Base-by-base conservation (phyloP, 2,797 vertebrate species). In the Micromesistius poutassou region DNA sequence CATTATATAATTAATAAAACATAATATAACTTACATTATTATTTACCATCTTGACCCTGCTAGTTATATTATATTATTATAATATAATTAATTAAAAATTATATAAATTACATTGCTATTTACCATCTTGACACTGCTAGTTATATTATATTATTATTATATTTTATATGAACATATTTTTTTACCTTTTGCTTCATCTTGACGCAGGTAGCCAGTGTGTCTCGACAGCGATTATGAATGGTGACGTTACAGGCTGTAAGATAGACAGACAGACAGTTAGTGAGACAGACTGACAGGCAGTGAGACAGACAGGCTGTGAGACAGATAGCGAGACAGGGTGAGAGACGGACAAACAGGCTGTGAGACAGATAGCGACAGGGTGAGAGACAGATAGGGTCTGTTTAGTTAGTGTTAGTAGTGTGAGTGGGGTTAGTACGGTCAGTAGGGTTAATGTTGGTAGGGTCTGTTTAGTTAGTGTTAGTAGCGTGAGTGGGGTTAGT, bases 121-220 rank as follows among this genome's bases (percentile, higher is more conserved):
- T 19, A 55, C 19, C 46, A 50, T 50, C 46, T 22, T 50, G 4
- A 50, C 46, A 50, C 46, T 19, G 46, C 46, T 50, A 50, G 16
- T 50, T 22, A 55, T 19, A 55, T 55, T 55, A 55, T 55, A 55
- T 55, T 66, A 62, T 62, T 25, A 62, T 55, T 19, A 2, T 22
- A 55, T 22, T n/a, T 25, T 7, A 62, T 68, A 68, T 25, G 4
- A 55, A 66, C 1, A 0, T 25, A 62, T 12, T 4, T 74, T 33
- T 83, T 95, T 93, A 98, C 97, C 95, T 92, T 96, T 91, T 98
- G 97, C 81, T 98, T 98, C 94, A 98, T 96, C 91, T 98, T 98
- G 84, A 95, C 95, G 79, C 97, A 98, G 92, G 94, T 97, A 80
- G 96, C 95, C 79, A 98, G 91, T 0, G 95, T 93, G 91, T 98